A percentile compares a stretch with the other conserved stretches of the same genome.
Conservation (phyloP, 1,140 invertebrate genomes). For the Sycophaga agraensis region DNA sequence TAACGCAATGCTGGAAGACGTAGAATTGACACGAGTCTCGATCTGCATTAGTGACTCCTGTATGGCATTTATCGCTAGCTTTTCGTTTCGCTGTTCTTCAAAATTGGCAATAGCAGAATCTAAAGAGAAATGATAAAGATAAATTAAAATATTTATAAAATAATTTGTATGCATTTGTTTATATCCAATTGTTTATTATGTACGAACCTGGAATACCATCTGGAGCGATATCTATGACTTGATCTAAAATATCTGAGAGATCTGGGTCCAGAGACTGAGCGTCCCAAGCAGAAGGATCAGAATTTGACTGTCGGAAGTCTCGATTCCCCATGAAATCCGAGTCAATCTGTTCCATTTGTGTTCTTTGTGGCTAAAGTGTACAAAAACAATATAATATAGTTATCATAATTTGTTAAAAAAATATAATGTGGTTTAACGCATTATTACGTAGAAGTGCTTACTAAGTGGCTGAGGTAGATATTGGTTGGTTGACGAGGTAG, state of each 20-base stretch:
- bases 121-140: conserved; percentile 27
- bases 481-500: conserved; percentile 59
- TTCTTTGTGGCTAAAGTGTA: conserved; percentile 48
- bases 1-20: conserved; percentile 64
- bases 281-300: conserved; percentile 49
- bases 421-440: neutral
- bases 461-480: conserved; percentile 61
- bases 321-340: conserved; percentile 47
- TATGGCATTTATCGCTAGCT: conserved; percentile 85
- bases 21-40: conserved; percentile 68
- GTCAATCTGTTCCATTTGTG: conserved; percentile 53
- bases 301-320: conserved; percentile 44
- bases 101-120: conserved; percentile 51
- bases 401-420: neutral
- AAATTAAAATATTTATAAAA: neutral
- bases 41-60: conserved; percentile 87
- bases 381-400: neutral
- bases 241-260: conserved; percentile 79
- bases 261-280: conserved; percentile 65
- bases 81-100: conserved; percentile 64
- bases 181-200: neutral
- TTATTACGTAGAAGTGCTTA: conserved; percentile 38
- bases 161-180: neutral
- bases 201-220: conserved; percentile 50
- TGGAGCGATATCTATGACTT: conserved; percentile 77